Percentiles rank a stretch among this genome's conserved stretches.
Evolutionary conservation across 2,113 vertebrate species (phyloP).

Genomic region (Channa maculata): DNA sequence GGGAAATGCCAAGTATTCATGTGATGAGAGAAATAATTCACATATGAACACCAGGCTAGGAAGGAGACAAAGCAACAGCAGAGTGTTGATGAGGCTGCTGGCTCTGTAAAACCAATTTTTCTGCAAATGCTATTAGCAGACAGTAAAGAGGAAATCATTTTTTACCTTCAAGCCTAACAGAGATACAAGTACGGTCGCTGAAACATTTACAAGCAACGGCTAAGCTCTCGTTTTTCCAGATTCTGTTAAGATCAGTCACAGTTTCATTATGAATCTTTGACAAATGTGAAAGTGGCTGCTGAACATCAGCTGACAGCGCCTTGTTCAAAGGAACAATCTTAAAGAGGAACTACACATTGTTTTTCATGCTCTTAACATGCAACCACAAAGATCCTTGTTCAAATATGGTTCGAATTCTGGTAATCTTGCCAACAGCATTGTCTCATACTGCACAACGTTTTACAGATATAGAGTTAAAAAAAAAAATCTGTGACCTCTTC

Average conservation of each 20-base stretch:
- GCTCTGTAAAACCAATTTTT: constrained; percentile 13
- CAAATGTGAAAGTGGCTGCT: no score
- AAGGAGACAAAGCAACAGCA: neutral
- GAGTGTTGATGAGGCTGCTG: constrained; percentile 19
- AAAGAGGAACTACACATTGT: no score
- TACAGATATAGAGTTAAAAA: no score
- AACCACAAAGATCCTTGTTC: no score
- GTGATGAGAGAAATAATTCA: constrained; percentile 16
- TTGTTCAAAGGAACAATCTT: no score
- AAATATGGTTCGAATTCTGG: no score
- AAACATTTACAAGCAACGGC: constrained; percentile 2
- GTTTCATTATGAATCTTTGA: neutral
- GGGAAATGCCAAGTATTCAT: constrained; percentile 1
- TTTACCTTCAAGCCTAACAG: neutral
- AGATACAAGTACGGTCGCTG: neutral
- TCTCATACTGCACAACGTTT: no score
- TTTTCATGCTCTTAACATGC: no score
- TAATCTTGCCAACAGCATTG: no score
- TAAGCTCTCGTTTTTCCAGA: neutral
- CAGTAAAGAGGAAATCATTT: constrained; percentile 1
- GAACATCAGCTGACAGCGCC: no score
- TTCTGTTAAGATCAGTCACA: neutral
- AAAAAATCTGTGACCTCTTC: no score
- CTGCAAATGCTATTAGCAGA: neutral
- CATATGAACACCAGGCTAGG: neutral